Conservation (phyloP, 2,113 vertebrate species). For the Psittacus erithacus region DNA sequence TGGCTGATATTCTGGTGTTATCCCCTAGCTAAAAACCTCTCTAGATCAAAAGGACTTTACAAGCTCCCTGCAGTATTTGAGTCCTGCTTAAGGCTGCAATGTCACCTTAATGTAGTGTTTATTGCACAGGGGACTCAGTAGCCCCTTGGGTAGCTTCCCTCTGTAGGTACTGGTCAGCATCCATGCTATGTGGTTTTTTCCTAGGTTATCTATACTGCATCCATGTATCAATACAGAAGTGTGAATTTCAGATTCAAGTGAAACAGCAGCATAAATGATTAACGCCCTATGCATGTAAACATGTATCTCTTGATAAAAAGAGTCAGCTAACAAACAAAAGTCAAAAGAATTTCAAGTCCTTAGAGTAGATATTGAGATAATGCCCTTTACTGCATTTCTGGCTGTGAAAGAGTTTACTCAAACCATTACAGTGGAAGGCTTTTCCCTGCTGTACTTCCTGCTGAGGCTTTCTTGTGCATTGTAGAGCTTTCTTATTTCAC, state of each 20-base stretch:
- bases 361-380: background rate
- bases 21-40: background rate
- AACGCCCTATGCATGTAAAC: background rate
- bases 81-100: background rate
- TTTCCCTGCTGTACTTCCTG: background rate
- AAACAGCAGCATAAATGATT: background rate
- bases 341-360: background rate
- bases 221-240: background rate
- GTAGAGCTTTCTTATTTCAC: background rate
- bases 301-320: background rate
- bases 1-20: background rate
- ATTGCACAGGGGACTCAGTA: background rate
- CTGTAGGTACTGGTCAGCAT: background rate
- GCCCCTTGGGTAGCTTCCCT: background rate
- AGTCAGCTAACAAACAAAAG: background rate
- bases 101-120: background rate
- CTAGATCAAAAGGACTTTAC: background rate
- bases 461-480: background rate
- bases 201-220: background rate
- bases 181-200: background rate
- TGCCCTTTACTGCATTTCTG: background rate
- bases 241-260: background rate
- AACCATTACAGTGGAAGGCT: background rate
- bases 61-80: background rate
- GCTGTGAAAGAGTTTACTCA: background rate